These are phyloP conservation scores for Hypomesus transpacificus DNA, from an alignment of 2,113 vertebrate genomes.

Conservation along the genomic window DNA sequence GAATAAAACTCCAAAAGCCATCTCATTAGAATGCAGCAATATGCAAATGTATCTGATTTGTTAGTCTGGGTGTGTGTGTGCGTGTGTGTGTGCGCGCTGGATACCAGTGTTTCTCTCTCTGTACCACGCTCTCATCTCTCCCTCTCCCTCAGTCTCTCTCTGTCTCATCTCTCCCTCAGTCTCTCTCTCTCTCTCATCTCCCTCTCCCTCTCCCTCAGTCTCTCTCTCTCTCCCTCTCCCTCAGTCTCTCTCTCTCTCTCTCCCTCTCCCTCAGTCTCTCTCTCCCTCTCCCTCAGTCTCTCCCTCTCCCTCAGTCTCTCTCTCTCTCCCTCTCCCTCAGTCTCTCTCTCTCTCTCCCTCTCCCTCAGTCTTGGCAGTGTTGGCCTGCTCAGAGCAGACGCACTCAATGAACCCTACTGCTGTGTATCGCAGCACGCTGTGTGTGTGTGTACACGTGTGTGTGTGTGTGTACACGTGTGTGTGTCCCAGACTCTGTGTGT, in stretches of 20 bases:
- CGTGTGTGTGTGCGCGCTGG: background rate
- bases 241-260: conserved; percentile 27
- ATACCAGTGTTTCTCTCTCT: background rate
- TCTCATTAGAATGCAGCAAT: conserved; percentile 53
- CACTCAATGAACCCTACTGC: conserved; percentile 56
- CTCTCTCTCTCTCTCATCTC: no score
- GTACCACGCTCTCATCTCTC: conserved; percentile 35
- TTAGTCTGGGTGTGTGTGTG: conserved; percentile 43
- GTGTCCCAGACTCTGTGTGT: conserved; percentile 6
- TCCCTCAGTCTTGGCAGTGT: conserved; percentile 39
- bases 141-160: no score
- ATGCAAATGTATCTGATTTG: conserved; percentile 49
- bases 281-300: background rate
- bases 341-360: conserved; percentile 35
- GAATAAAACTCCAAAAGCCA: conserved; percentile 41
- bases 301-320: background rate
- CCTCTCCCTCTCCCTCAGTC: no score
- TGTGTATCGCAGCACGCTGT: conserved; percentile 34
- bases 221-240: conserved; percentile 4
- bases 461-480: conserved; percentile 13
- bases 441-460: conserved; percentile 4
- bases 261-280: conserved; percentile 10
- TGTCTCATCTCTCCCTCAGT: no score
- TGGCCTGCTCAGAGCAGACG: conserved; percentile 37
- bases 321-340: background rate